Percentiles rank a stretch among this genome's conserved stretches.
Conservation (phyloP, 2,797 vertebrate species). For the Salmo trutta region DNA sequence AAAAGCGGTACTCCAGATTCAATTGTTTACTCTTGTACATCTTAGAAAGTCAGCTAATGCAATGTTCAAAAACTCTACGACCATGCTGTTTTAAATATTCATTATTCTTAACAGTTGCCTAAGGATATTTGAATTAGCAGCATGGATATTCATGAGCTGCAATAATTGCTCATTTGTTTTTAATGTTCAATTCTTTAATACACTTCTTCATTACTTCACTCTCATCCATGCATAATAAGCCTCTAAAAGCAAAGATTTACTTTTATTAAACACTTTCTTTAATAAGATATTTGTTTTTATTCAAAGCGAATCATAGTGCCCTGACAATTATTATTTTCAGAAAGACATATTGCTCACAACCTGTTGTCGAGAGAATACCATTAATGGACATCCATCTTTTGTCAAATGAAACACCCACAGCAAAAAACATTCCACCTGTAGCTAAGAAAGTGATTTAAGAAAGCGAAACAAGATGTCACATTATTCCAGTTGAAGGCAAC, state of each 20-base stretch:
- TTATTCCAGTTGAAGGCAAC: conserved; percentile 70
- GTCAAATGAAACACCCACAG: conserved; percentile 63
- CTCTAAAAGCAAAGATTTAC: conserved; percentile 66
- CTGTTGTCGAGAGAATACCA: conserved; percentile 52
- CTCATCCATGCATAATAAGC: conserved; percentile 48
- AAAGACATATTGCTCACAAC: conserved; percentile 63
- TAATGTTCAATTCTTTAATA: conserved; percentile 73
- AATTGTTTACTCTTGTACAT: conserved; percentile 89
- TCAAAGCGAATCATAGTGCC: conserved; percentile 52
- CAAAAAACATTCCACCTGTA: conserved; percentile 67
- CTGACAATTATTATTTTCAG: conserved; percentile 71
- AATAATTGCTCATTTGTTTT: conserved; percentile 90
- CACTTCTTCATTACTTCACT: conserved; percentile 68
- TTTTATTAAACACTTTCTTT: conserved; percentile 57
- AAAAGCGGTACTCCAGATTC: conserved; percentile 66
- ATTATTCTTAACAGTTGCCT: conserved; percentile 89
- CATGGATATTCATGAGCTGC: conserved; percentile 91
- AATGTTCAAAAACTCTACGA: conserved; percentile 89
- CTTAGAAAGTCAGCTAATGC: conserved; percentile 83
- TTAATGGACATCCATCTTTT: conserved; percentile 72
- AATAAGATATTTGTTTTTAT: conserved; percentile 56
- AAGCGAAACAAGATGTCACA: conserved; percentile 69
- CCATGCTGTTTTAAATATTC: conserved; percentile 92
- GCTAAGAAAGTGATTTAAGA: conserved; percentile 72
- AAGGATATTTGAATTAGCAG: conserved; percentile 92